Evolutionary conservation across 2,888 invertebrate species (phyloP).

Genomic region (Argyresthia goedartella): DNA sequence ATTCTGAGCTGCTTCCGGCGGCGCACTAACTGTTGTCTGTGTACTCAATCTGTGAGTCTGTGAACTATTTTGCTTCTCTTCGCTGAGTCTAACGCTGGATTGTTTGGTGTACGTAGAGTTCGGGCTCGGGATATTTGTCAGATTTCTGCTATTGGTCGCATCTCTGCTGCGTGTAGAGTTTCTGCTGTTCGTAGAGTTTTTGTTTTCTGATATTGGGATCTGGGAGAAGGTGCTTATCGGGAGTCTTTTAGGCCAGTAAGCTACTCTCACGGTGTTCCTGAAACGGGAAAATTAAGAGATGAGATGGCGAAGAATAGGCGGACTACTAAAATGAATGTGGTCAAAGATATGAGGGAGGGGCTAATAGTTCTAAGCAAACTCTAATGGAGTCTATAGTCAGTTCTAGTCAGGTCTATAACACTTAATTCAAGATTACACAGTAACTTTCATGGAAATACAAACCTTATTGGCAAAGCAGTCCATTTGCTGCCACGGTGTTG

Average conservation of each 20-base stretch:
- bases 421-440: no score
- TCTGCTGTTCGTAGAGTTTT: constrained; percentile 12
- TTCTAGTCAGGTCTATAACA: no score
- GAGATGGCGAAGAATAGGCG: neutral
- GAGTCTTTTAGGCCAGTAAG: constrained; percentile 32
- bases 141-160: constrained; percentile 8
- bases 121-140: constrained; percentile 7
- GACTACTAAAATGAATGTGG: neutral
- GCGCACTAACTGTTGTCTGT: neutral
- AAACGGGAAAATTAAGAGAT: constrained; percentile 12
- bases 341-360: neutral
- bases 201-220: no score
- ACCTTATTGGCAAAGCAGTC: no score
- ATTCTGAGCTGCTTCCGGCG: neutral
- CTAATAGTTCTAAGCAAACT: no score
- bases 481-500: no score
- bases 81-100: no score
- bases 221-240: constrained; percentile 12
- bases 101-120: neutral
- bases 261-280: constrained; percentile 36
- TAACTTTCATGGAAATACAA: no score
- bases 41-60: constrained; percentile 9
- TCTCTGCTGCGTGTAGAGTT: constrained; percentile 6
- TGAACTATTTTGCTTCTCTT: no score
- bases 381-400: no score